Conservation (phyloP, 2,888 invertebrate genomes). For the Catocala nupta region DNA sequence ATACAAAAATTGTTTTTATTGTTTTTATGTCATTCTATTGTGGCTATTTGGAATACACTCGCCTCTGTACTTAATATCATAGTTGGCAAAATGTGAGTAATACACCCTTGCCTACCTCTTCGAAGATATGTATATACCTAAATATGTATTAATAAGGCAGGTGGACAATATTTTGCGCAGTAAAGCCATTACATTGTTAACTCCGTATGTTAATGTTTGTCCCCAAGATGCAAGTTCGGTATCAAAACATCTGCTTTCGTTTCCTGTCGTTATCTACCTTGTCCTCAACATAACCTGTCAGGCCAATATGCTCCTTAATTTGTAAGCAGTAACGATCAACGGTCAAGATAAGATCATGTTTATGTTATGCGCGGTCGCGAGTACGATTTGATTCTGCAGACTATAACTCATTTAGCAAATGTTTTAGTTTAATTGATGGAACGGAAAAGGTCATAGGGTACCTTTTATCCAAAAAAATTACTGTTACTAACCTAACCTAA, state of each 20-base stretch:
- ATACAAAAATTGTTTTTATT: no score
- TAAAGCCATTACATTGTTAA: slow-evolving; percentile 16
- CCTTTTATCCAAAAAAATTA: no score
- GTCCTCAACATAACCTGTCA: slow-evolving; percentile 36
- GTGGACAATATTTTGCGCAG: background rate
- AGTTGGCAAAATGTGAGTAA: no score
- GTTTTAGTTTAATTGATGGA: no score
- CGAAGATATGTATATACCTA: no score
- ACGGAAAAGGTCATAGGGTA: no score
- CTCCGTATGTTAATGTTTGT: slow-evolving; percentile 38
- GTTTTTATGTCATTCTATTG: no score
- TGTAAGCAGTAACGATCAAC: slow-evolving; percentile 16
- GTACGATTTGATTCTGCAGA: slow-evolving; percentile 12
- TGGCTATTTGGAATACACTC: no score
- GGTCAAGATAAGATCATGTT: slow-evolving; percentile 29
- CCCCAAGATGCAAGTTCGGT: slow-evolving; percentile 52
- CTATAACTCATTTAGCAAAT: background rate
- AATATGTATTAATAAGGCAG: no score
- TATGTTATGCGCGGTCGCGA: slow-evolving; percentile 30
- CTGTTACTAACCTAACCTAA: no score
- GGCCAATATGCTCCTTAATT: slow-evolving; percentile 40
- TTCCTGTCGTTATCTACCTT: slow-evolving; percentile 55
- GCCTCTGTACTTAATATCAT: no score
- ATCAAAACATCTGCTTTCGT: slow-evolving; percentile 61
- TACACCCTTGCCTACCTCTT: no score